phyloP scores from a whole-genome alignment of 2,888 invertebrate genomes.

The Ethmia dodecea region DNA sequence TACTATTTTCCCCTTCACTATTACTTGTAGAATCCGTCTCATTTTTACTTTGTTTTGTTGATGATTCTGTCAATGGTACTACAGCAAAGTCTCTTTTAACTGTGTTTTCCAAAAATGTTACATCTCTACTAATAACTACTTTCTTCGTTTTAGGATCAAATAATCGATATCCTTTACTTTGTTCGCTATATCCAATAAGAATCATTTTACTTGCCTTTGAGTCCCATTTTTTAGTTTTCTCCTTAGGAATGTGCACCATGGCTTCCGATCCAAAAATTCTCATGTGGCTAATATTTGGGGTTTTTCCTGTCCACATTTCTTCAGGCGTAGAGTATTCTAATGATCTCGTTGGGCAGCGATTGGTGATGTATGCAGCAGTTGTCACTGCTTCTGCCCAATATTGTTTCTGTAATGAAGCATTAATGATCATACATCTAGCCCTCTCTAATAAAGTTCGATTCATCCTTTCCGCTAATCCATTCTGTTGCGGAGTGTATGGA shows the following conservation, averaged over 20 bases:
- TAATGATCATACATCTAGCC: constrained; percentile 5
- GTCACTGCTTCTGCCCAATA: constrained; percentile 1
- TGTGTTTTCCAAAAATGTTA: too few relatives aligned
- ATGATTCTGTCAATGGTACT: too few relatives aligned
- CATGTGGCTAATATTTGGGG: constrained; percentile 3
- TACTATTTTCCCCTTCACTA: too few relatives aligned
- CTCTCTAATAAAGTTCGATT: constrained; percentile 9
- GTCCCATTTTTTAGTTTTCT: constrained; percentile 5
- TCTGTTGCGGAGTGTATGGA: constrained; percentile 15
- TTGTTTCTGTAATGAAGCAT: constrained; percentile 6
- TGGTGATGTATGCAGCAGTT: not conserved
- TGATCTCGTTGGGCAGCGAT: constrained; percentile 1
- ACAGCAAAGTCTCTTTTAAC: too few relatives aligned
- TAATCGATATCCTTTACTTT: too few relatives aligned
- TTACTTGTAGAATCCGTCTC: too few relatives aligned
- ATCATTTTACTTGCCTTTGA: constrained; percentile 7
- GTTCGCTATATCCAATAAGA: constrained; percentile 8
- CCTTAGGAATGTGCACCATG: constrained; percentile 4
- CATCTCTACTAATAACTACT: too few relatives aligned
- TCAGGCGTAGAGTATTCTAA: constrained; percentile 1
- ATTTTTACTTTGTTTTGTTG: too few relatives aligned
- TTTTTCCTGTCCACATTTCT: constrained; percentile 8
- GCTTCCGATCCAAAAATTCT: constrained; percentile 8
- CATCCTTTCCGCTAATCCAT: constrained; percentile 9
- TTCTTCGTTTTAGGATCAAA: too few relatives aligned